phyloP scores from a whole-genome alignment of 1,140 invertebrate species.

The Panagrolaimus sp. region DNA sequence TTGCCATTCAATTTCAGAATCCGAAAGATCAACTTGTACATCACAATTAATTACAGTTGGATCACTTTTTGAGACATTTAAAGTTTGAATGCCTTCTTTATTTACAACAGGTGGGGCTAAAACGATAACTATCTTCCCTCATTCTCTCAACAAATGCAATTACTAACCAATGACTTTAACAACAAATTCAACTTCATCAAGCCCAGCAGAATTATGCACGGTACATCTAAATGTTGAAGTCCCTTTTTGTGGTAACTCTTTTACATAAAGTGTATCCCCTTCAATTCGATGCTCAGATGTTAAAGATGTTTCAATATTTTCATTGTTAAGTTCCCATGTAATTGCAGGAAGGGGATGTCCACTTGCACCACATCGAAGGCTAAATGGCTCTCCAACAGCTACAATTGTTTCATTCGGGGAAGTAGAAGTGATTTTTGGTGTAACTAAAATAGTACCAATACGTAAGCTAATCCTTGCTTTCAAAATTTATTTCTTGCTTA shows the following conservation, averaged over 20 bases:
- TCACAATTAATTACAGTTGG: constrained; percentile 36
- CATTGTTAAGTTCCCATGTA: constrained; percentile 50
- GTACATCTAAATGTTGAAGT: constrained; percentile 37
- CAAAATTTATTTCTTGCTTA: too few relatives aligned
- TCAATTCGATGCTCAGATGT: constrained; percentile 20
- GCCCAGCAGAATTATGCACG: constrained; percentile 46
- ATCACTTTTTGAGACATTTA: constrained; percentile 48
- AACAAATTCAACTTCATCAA: constrained; percentile 33
- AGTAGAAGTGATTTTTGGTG: constrained; percentile 38
- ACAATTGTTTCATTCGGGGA: constrained; percentile 36
- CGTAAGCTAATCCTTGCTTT: neutral
- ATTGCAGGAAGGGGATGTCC: constrained; percentile 49
- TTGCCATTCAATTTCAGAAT: constrained; percentile 37
- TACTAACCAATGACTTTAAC: constrained; percentile 28
- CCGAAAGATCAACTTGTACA: constrained; percentile 29
- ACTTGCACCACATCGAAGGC: constrained; percentile 37
- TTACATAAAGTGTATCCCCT: constrained; percentile 34
- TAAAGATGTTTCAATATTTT: constrained; percentile 21
- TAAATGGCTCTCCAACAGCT: constrained; percentile 36
- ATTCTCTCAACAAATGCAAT: too few relatives aligned
- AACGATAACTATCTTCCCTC: too few relatives aligned
- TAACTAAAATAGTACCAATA: constrained; percentile 34
- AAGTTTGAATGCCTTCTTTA: constrained; percentile 26
- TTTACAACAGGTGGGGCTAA: constrained; percentile 36
- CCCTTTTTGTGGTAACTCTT: constrained; percentile 26